Percentiles rank a stretch among this genome's conserved stretches.
Evolutionary conservation across 2,113 vertebrate genomes (phyloP).

Genomic region (Bos indicus): DNA sequence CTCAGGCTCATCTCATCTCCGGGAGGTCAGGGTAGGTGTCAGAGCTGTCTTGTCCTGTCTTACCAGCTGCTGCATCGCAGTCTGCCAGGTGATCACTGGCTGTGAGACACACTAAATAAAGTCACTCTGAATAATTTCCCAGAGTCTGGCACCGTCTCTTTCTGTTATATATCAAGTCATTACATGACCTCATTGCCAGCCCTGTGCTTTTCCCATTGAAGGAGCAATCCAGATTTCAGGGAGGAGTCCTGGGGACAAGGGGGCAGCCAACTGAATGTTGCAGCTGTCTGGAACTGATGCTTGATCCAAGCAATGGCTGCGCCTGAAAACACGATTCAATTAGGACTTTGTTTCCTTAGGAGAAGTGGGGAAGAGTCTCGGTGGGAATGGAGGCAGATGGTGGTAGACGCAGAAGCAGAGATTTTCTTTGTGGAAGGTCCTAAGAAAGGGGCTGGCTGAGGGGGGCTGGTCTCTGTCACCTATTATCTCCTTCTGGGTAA

Average conservation of each 20-base stretch:
- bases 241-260: not conserved
- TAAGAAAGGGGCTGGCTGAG: not conserved
- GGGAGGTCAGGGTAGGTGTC: not conserved
- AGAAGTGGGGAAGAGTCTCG: not conserved
- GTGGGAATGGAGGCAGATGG: not conserved
- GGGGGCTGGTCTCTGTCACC: not conserved
- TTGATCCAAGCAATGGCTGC: not conserved
- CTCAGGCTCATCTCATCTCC: not conserved
- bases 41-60: not conserved
- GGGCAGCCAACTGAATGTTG: not conserved
- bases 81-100: not conserved
- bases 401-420: not conserved
- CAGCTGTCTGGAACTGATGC: not conserved
- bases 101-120: conserved; percentile 19
- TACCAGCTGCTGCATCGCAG: rapidly evolving
- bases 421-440: not conserved
- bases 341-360: not conserved
- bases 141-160: not conserved
- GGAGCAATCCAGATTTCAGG: not conserved
- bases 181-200: not conserved
- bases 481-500: not conserved
- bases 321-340: not conserved
- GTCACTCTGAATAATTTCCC: not conserved
- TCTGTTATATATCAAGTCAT: not conserved
- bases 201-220: not conserved